phyloP scores from a whole-genome alignment of 1,140 invertebrate genomes.

The Cyclargus thomasi region DNA sequence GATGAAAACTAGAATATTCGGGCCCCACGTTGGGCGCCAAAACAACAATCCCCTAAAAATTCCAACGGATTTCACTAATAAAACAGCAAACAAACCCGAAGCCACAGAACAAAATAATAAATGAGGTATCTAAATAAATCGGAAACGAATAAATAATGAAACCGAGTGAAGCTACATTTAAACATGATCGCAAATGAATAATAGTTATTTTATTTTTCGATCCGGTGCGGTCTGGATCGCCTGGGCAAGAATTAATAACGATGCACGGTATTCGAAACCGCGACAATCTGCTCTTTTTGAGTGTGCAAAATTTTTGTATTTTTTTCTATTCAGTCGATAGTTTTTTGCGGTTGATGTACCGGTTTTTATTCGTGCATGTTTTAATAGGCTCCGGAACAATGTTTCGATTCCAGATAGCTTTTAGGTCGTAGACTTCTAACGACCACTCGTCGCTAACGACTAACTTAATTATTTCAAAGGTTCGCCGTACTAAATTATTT shows the following conservation, averaged over 20 bases:
- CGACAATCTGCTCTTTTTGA: conserved; percentile 63
- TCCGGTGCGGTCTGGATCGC: conserved; percentile 43
- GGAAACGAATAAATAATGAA: conserved; percentile 22
- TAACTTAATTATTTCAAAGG: conserved; percentile 1
- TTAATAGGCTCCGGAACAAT: conserved; percentile 38
- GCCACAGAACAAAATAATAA: conserved; percentile 17
- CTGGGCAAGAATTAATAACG: conserved; percentile 65
- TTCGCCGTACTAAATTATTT: neutral
- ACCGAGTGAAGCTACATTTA: conserved; percentile 48
- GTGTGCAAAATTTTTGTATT: conserved; percentile 35
- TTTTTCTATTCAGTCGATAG: conserved; percentile 63
- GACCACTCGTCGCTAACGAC: neutral
- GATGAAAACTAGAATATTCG: too few relatives aligned
- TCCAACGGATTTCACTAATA: neutral
- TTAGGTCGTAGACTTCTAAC: conserved; percentile 9
- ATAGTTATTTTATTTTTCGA: conserved; percentile 69
- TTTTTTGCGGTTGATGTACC: conserved; percentile 60
- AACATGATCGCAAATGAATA: conserved; percentile 58
- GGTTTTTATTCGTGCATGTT: conserved; percentile 51
- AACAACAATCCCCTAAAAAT: neutral
- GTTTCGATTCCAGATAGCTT: conserved; percentile 17
- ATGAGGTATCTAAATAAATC: conserved; percentile 3
- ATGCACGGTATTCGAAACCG: conserved; percentile 41
- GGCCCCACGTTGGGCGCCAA: neutral
- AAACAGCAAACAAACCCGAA: neutral